Conservation (phyloP, 2,113 vertebrate genomes). For the Alces alces region DNA sequence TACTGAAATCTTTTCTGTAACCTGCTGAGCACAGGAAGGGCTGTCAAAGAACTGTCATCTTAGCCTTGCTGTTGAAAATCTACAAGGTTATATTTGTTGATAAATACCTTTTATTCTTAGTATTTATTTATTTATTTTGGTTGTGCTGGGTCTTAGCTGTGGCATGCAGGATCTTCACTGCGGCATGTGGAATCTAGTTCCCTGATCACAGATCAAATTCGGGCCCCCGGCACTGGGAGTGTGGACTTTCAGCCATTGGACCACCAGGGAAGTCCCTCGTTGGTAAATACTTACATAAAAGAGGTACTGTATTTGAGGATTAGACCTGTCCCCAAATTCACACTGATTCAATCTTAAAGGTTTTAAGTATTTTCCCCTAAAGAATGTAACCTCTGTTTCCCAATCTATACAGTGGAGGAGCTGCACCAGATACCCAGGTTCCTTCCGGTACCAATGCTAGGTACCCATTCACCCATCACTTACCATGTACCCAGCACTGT, state of each 20-base stretch:
- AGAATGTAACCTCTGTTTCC: conserved; percentile 6
- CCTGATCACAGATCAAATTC: not conserved
- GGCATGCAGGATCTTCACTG: not conserved
- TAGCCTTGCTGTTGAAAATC: not conserved
- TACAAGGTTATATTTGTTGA: not conserved
- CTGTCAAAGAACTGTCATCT: not conserved
- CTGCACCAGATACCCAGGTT: not conserved
- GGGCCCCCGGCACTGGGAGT: not conserved
- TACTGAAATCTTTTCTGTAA: not conserved
- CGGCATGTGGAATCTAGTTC: not conserved
- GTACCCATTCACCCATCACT: not conserved
- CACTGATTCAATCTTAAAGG: not conserved
- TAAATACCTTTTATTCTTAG: not conserved
- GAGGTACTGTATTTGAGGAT: not conserved
- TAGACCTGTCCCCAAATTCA: not conserved
- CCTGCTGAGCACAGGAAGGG: not conserved
- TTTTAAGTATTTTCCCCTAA: not conserved
- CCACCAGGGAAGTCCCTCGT: not conserved
- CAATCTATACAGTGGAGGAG: not conserved
- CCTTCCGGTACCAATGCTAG: not conserved
- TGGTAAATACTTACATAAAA: not conserved
- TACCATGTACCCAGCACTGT: not conserved
- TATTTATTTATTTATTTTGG: not conserved
- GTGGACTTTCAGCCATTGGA: not conserved
- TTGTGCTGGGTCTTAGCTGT: not conserved